Percentiles rank a stretch among this genome's conserved stretches.
phyloP scores from a whole-genome alignment of 2,797 vertebrate genomes.

The Denticeps clupeoides region DNA sequence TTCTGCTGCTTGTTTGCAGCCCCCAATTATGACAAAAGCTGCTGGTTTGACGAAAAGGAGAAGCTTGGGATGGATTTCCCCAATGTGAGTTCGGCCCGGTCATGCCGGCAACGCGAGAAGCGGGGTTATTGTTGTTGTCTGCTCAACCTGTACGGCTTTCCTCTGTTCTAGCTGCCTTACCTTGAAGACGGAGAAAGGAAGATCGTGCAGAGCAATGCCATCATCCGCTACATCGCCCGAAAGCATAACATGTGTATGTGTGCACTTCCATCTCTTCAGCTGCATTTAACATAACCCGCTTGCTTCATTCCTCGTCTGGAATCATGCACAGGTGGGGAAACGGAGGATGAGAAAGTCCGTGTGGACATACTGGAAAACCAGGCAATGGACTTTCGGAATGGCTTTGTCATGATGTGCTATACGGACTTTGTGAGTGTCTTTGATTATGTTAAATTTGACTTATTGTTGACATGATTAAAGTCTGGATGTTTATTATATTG shows the following conservation, averaged over 20 bases:
- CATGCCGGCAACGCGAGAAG: background rate
- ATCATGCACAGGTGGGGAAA: slow-evolving; percentile 61
- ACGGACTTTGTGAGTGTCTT: slow-evolving; percentile 65
- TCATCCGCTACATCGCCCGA: slow-evolving; percentile 76
- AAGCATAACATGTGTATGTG: slow-evolving; percentile 74
- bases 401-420: slow-evolving; percentile 69
- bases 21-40: slow-evolving; percentile 63
- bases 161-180: slow-evolving; percentile 65
- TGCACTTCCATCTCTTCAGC: background rate
- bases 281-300: background rate
- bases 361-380: slow-evolving; percentile 85
- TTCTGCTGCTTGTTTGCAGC: slow-evolving; percentile 45
- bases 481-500: too few species aligned
- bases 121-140: background rate
- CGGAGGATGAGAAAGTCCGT: slow-evolving; percentile 66
- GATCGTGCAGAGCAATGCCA: slow-evolving; percentile 83
- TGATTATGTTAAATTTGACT: background rate
- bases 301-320: background rate
- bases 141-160: background rate
- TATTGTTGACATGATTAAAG: background rate
- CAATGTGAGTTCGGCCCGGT: slow-evolving; percentile 57
- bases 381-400: slow-evolving; percentile 79
- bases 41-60: slow-evolving; percentile 70
- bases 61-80: slow-evolving; percentile 74
- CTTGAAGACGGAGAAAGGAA: slow-evolving; percentile 65